Conservation (phyloP, 1,140 invertebrate genomes). For the Zaprionus inermis region DNA sequence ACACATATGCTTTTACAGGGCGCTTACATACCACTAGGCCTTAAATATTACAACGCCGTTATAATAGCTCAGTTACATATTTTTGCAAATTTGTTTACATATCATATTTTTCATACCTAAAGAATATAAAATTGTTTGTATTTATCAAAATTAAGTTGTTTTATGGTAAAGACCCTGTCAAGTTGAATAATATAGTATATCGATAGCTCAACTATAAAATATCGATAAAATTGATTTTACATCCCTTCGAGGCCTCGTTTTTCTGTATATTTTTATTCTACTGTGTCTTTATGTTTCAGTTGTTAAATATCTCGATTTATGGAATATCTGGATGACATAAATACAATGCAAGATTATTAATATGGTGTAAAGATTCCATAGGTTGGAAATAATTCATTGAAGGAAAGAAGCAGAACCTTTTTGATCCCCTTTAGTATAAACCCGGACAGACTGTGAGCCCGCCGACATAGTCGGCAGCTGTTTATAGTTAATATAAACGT, state of each 20-base stretch:
- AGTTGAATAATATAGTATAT: background rate
- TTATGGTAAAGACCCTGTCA: background rate
- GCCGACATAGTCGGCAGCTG: conserved; percentile 25
- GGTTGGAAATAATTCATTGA: conserved; percentile 3
- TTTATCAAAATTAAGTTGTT: background rate
- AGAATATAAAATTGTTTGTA: background rate
- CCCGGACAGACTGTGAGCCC: conserved; percentile 21
- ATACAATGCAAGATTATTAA: conserved; percentile 13
- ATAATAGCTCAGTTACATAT: background rate
- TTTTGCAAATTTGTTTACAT: background rate
- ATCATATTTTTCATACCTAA: background rate
- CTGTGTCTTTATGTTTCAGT: conserved; percentile 35
- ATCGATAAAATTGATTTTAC: conserved; percentile 43
- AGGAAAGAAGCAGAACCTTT: conserved; percentile 8
- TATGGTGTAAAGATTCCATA: conserved; percentile 2
- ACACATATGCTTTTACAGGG: conserved; percentile 6
- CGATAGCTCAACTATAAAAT: conserved; percentile 5
- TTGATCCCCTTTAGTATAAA: conserved; percentile 11
- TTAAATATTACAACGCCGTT: conserved; percentile 23
- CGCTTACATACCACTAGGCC: conserved; percentile 5
- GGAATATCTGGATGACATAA: conserved; percentile 11
- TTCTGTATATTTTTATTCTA: conserved; percentile 54
- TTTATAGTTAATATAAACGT: conserved; percentile 31
- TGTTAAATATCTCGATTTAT: conserved; percentile 30
- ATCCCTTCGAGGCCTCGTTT: conserved; percentile 52